Percentiles rank a stretch among this genome's conserved stretches.
phyloP scores from a whole-genome alignment of 2,888 invertebrate genomes.

The Glyphotaelius pellucidus region DNA sequence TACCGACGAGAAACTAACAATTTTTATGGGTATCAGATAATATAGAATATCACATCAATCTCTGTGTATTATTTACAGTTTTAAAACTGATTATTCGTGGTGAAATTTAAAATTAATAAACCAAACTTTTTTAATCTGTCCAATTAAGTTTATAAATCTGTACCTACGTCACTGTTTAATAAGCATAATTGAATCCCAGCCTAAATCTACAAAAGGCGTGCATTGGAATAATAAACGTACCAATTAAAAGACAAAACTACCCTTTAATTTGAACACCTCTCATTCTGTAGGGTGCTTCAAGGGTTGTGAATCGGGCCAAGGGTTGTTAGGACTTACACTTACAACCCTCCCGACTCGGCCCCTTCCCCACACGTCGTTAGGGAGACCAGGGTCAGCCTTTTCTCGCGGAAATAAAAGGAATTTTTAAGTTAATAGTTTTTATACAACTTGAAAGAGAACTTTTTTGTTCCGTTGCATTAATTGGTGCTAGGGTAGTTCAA shows the following conservation, averaged over 20 bases:
- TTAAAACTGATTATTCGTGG: no score
- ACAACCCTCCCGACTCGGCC: not conserved
- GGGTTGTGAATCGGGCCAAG: conserved; percentile 34
- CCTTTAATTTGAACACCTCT: conserved; percentile 20
- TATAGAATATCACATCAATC: not conserved
- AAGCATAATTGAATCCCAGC: not conserved
- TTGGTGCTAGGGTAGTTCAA: not conserved
- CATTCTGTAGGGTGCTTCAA: conserved; percentile 11
- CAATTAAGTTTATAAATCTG: not conserved
- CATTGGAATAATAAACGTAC: conserved; percentile 23
- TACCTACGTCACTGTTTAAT: not conserved
- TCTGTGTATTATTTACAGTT: not conserved
- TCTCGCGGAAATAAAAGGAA: not conserved
- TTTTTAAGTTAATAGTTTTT: not conserved
- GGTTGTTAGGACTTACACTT: conserved; percentile 25
- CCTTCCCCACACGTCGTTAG: conserved; percentile 20
- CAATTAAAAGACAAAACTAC: conserved; percentile 44
- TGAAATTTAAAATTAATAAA: not conserved
- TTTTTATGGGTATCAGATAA: not conserved
- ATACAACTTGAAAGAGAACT: not conserved
- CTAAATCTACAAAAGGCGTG: not conserved
- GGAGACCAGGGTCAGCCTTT: not conserved
- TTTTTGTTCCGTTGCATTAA: not conserved
- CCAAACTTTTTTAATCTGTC: not conserved
- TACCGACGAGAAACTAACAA: not conserved